phyloP scores from a whole-genome alignment of 2,888 invertebrate species.

The Dioctria rufipes region DNA sequence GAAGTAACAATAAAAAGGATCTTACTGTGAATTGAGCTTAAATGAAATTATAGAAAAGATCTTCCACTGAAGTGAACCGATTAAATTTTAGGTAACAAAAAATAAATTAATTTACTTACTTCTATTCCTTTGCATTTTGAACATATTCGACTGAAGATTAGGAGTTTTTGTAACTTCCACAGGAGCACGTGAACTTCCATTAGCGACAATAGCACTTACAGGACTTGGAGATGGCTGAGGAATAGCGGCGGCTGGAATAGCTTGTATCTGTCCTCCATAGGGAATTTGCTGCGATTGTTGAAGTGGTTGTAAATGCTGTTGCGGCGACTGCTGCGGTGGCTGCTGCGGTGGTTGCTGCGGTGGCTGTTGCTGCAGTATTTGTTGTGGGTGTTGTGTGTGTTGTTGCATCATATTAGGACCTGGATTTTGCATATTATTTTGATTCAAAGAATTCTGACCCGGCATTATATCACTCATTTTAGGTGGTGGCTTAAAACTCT shows the following conservation, averaged over 20 bases:
- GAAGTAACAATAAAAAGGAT: too few relatives aligned
- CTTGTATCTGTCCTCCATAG: conserved; percentile 56
- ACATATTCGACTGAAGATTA: conserved; percentile 78
- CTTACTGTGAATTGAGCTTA: too few relatives aligned
- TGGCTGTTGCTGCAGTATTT: conserved; percentile 43
- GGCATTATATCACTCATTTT: conserved; percentile 76
- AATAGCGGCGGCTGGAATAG: conserved; percentile 14
- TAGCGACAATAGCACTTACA: conserved; percentile 38
- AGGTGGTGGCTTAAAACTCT: conserved; percentile 78
- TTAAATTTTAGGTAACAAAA: not conserved
- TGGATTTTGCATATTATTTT: not conserved
- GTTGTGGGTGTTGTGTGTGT: conserved; percentile 48
- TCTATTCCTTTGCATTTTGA: conserved; percentile 84
- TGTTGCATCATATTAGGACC: conserved; percentile 57
- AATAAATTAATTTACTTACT: conserved; percentile 71
- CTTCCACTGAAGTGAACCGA: conserved; percentile 1
- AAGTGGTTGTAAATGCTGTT: conserved; percentile 54
- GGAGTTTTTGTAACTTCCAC: conserved; percentile 64
- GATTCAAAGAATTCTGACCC: not conserved
- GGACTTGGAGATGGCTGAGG: conserved; percentile 19
- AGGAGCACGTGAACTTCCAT: conserved; percentile 33
- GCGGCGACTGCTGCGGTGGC: conserved; percentile 55
- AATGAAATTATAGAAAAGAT: too few relatives aligned
- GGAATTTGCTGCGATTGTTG: conserved; percentile 7
- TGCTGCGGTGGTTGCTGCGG: conserved; percentile 29